Evolutionary conservation across 2,797 vertebrate genomes (phyloP).

Genomic region (Anisognathus igniventris): DNA sequence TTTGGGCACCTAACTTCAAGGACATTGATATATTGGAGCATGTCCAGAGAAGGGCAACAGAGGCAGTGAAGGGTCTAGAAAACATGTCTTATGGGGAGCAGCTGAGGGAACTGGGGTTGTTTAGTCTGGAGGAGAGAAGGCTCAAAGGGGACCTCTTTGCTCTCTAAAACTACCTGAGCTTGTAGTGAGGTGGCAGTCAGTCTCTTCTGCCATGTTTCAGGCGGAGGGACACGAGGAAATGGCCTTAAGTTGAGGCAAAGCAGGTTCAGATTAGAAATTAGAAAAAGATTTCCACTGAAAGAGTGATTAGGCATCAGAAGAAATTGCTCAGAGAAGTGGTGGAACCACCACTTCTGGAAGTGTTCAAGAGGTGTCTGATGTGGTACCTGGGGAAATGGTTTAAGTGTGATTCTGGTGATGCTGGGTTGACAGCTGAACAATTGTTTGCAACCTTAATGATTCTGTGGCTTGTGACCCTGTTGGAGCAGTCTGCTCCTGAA

Average conservation of each 20-base stretch:
- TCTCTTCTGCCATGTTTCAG: neutral
- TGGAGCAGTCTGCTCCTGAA: neutral
- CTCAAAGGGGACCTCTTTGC: neutral
- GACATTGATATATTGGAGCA: neutral
- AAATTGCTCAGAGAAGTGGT: neutral
- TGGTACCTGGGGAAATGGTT: neutral
- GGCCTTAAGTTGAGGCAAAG: neutral
- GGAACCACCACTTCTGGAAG: neutral
- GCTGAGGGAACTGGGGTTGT: neutral
- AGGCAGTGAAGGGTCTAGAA: neutral
- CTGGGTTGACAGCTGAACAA: neutral
- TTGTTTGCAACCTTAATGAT: neutral
- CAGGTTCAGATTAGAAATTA: neutral
- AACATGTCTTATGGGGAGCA: rapidly evolving
- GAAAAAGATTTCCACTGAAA: neutral
- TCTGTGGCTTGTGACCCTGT: neutral
- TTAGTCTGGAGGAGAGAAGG: neutral
- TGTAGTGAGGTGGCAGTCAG: neutral
- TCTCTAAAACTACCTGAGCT: neutral
- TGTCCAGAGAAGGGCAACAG: neutral
- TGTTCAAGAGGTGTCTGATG: neutral
- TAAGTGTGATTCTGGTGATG: neutral
- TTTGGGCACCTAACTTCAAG: neutral
- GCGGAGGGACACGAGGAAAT: neutral
- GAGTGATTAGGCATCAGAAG: neutral